A percentile compares a stretch with the other conserved stretches of the same genome.
Evolutionary conservation across 2,113 vertebrate genomes (phyloP).

Genomic region (Tyrannus savana): DNA sequence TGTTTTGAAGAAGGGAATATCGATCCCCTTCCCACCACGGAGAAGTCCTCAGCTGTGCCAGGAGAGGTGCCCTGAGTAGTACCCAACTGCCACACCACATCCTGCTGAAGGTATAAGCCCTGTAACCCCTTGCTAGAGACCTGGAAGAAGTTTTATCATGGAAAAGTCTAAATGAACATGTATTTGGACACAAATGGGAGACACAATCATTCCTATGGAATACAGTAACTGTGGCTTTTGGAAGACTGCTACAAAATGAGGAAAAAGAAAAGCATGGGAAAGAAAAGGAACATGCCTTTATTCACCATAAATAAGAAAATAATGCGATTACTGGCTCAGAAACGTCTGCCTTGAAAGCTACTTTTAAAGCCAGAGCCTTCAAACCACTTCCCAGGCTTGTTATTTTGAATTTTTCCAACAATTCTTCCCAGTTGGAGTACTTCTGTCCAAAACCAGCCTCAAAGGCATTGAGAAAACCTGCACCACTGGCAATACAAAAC

Average conservation of each 20-base stretch:
- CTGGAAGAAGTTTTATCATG: not conserved
- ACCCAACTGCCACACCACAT: rapidly evolving
- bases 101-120: not conserved
- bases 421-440: not conserved
- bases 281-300: not conserved
- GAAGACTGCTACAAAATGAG: not conserved
- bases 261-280: not conserved
- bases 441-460: not conserved
- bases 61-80: not conserved
- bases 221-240: not conserved
- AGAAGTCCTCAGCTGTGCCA: not conserved
- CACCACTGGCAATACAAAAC: rapidly evolving
- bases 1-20: not conserved
- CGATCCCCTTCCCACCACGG: not conserved
- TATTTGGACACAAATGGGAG: not conserved
- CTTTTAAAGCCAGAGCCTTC: not conserved
- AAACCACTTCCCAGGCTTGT: not conserved
- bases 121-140: not conserved
- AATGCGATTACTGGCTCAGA: not conserved
- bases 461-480: not conserved
- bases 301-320: not conserved
- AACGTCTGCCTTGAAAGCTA: not conserved
- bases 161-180: not conserved
- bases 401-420: not conserved
- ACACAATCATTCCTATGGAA: not conserved